These are phyloP conservation scores for Rutilus rutilus DNA, from an alignment of 2,113 vertebrate species.

Conservation along the genomic window DNA sequence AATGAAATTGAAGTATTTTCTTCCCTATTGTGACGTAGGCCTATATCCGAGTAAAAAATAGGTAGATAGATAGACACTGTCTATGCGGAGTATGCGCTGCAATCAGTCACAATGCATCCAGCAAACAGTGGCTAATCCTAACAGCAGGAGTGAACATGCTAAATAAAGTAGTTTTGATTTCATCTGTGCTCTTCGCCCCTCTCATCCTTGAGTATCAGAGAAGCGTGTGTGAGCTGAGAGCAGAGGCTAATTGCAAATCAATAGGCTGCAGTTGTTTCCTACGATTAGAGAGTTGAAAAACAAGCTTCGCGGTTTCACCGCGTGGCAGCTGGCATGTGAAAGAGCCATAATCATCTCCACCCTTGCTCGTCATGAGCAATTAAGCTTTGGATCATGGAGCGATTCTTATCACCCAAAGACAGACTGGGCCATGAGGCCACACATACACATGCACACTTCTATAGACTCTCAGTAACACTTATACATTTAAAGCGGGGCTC, in stretches of 20 bases:
- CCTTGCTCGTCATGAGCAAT: constrained; percentile 48
- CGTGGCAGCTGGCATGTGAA: constrained; percentile 49
- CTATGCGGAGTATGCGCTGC: neutral
- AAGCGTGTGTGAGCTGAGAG: constrained; percentile 20
- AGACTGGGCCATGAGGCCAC: constrained; percentile 25
- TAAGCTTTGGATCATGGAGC: constrained; percentile 47
- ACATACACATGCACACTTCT: neutral
- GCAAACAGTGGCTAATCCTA: constrained; percentile 4
- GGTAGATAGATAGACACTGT: too few species aligned
- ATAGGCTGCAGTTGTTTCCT: constrained; percentile 42
- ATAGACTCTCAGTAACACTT: neutral
- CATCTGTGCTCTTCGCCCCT: constrained; percentile 5
- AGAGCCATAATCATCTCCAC: constrained; percentile 44
- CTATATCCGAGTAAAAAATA: too few species aligned
- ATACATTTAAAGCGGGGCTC: too few species aligned
- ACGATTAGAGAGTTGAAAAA: constrained; percentile 25
- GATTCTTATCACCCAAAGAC: constrained; percentile 48
- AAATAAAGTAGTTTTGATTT: constrained; percentile 40
- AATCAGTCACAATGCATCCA: neutral
- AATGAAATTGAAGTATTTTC: neutral
- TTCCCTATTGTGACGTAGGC: too few species aligned
- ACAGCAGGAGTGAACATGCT: constrained; percentile 8
- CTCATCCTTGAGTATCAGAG: constrained; percentile 30
- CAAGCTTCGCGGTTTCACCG: constrained; percentile 21
- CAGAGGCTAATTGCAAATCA: constrained; percentile 52